Percentiles rank a stretch among this genome's conserved stretches.
phyloP scores from a whole-genome alignment of 2,888 invertebrate species.

The Epirrita christyi region DNA sequence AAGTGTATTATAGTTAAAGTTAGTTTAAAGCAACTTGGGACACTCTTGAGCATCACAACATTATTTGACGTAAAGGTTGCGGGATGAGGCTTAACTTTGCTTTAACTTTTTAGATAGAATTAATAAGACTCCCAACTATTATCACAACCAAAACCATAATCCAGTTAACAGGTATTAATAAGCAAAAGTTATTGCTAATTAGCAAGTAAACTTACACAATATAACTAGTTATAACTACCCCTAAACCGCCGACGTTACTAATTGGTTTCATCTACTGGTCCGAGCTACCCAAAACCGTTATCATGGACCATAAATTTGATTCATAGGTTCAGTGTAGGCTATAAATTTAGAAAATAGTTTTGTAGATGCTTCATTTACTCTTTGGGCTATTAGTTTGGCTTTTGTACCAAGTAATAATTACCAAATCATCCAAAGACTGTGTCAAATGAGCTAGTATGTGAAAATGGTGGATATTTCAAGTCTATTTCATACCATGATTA shows the following conservation, averaged over 20 bases:
- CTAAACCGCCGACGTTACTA: constrained; percentile 34
- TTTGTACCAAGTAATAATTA: constrained; percentile 16
- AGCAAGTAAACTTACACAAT: constrained; percentile 17
- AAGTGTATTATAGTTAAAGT: too few relatives aligned
- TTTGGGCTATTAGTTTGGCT: constrained; percentile 18
- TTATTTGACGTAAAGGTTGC: too few relatives aligned
- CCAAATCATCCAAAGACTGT: background rate
- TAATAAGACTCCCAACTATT: too few relatives aligned
- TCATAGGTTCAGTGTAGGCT: constrained; percentile 48
- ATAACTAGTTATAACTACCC: constrained; percentile 18
- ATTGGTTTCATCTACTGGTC: constrained; percentile 50
- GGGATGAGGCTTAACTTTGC: too few relatives aligned
- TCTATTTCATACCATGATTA: too few relatives aligned
- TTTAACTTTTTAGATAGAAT: too few relatives aligned
- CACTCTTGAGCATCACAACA: too few relatives aligned
- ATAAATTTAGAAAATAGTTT: constrained; percentile 48
- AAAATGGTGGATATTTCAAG: too few relatives aligned
- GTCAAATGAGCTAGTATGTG: background rate
- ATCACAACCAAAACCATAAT: too few relatives aligned
- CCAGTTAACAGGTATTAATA: background rate
- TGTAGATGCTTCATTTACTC: constrained; percentile 34
- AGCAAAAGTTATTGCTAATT: constrained; percentile 16
- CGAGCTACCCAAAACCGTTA: constrained; percentile 46
- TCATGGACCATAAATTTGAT: constrained; percentile 54
- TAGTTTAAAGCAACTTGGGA: too few relatives aligned